These are phyloP conservation scores for Resseliella maxima DNA, from an alignment of 2,888 invertebrate genomes.

Conservation along the genomic window DNA sequence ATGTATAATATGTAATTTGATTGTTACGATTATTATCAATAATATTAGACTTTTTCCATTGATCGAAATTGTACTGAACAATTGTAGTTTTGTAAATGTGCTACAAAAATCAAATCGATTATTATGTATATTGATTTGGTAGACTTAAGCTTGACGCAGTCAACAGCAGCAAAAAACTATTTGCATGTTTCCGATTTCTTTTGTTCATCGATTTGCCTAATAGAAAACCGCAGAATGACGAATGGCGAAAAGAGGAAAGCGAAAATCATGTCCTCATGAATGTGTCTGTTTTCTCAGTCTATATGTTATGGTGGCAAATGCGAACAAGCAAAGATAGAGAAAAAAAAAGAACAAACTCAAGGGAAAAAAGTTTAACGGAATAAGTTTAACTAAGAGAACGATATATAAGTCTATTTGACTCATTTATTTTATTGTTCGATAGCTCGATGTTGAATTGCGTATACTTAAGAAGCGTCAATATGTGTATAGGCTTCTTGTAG, in stretches of 20 bases:
- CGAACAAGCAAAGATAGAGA: too few relatives aligned
- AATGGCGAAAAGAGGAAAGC: neutral
- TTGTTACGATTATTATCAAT: slow-evolving; percentile 48
- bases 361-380: neutral
- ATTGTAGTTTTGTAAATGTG: neutral
- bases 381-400: slow-evolving; percentile 15
- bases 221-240: neutral
- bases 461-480: neutral
- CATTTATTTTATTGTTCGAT: slow-evolving; percentile 54
- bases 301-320: too few relatives aligned
- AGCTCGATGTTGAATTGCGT: neutral
- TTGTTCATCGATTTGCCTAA: neutral
- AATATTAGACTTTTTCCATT: neutral
- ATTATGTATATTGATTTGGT: neutral
- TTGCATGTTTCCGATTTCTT: slow-evolving; percentile 11
- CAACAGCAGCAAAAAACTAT: neutral
- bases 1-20: slow-evolving; percentile 33
- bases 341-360: neutral
- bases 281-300: too few relatives aligned
- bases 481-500: neutral
- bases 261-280: neutral
- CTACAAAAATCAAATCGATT: slow-evolving; percentile 9
- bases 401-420: slow-evolving; percentile 44
- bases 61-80: neutral
- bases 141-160: neutral